phyloP scores from a whole-genome alignment of 2,797 vertebrate genomes.

The Neomorphus geoffroyi region DNA sequence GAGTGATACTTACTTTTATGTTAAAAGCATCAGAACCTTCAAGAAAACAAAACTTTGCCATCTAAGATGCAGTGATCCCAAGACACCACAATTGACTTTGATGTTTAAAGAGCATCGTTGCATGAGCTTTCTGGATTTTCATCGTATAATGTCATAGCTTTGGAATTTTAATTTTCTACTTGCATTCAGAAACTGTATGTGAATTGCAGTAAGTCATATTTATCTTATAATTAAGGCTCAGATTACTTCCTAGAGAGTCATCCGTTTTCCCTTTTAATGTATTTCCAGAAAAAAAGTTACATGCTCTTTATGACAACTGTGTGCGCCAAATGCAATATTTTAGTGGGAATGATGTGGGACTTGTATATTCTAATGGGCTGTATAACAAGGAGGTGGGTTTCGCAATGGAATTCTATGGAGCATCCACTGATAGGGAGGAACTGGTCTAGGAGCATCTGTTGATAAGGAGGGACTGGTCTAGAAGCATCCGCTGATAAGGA shows the following conservation, averaged over 20 bases:
- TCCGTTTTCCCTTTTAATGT: not conserved
- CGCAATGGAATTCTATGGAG: no score
- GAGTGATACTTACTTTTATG: not conserved
- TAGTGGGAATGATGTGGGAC: no score
- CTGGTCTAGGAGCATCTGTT: no score
- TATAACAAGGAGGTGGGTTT: no score
- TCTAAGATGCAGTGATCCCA: not conserved
- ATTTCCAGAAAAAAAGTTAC: not conserved
- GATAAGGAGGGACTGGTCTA: no score
- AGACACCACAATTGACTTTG: not conserved
- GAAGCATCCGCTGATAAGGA: no score
- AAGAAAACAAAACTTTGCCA: not conserved
- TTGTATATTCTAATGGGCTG: no score
- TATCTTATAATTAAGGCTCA: not conserved
- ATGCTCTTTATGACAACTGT: not conserved
- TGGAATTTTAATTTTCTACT: not conserved
- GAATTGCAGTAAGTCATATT: not conserved
- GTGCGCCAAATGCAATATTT: not conserved
- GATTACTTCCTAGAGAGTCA: not conserved
- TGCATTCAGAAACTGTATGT: not conserved
- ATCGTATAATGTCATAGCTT: rapidly evolving
- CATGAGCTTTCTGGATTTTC: not conserved
- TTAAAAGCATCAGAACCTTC: not conserved
- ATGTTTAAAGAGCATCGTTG: not conserved
- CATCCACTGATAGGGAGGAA: no score